Percentiles rank a stretch among this genome's conserved stretches.
These are phyloP conservation scores for Slavum lentiscoides DNA, from an alignment of 2,888 invertebrate species.

Conservation along the genomic window DNA sequence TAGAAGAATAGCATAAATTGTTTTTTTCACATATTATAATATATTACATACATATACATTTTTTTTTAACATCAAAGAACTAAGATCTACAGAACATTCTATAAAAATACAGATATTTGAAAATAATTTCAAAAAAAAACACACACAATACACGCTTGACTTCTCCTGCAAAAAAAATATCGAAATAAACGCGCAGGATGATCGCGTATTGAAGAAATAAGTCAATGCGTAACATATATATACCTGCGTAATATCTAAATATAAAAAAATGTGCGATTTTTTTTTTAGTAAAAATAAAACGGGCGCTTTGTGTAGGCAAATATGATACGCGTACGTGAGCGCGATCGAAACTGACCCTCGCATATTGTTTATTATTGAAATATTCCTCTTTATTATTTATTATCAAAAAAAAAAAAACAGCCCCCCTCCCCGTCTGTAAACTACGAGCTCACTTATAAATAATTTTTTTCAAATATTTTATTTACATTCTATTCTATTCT, in stretches of 20 bases:
- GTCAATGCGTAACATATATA: too few species aligned
- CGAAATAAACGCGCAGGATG: background rate
- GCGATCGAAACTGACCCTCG: background rate
- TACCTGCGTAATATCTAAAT: background rate
- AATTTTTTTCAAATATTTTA: too few species aligned
- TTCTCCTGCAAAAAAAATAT: background rate
- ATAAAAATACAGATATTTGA: background rate
- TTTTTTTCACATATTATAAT: background rate
- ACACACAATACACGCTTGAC: background rate
- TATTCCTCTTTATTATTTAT: too few species aligned
- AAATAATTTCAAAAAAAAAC: background rate
- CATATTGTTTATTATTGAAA: background rate
- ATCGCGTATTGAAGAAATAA: too few species aligned
- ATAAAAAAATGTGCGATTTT: too few species aligned
- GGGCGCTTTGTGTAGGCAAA: slow-evolving; percentile 36
- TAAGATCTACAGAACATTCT: background rate
- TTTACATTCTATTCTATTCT: too few species aligned
- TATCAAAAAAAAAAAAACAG: too few species aligned
- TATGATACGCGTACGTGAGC: background rate
- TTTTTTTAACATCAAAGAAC: slow-evolving; percentile 5
- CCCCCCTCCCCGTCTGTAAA: too few species aligned
- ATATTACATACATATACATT: background rate
- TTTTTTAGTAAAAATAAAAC: background rate
- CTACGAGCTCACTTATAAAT: too few species aligned
- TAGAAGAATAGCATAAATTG: background rate